Evolutionary conservation across 2,113 vertebrate species (phyloP).

Genomic region (Propithecus coquereli): DNA sequence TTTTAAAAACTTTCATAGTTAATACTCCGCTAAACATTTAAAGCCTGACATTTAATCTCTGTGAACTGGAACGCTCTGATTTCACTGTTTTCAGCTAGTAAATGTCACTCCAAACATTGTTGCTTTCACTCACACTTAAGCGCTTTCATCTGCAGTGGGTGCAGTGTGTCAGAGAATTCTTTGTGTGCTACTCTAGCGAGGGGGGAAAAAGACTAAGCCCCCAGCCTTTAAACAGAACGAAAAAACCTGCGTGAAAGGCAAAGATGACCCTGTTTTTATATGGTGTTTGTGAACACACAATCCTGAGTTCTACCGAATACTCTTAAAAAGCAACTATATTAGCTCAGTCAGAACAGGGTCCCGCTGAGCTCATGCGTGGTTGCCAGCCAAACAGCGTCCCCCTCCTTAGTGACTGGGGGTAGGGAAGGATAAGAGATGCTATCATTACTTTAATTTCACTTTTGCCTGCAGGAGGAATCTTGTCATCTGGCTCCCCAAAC

Average conservation of each 20-base stretch:
- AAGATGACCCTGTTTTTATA: slow-evolving; percentile 22
- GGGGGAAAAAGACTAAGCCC: slow-evolving; percentile 21
- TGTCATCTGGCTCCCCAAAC: slow-evolving; percentile 20
- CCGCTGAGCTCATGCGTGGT: neutral
- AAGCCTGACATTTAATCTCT: slow-evolving; percentile 79
- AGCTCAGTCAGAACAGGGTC: neutral
- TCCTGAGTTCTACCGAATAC: slow-evolving; percentile 7
- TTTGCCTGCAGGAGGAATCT: neutral
- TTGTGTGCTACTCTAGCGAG: slow-evolving; percentile 29
- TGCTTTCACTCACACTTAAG: slow-evolving; percentile 77
- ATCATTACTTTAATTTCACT: neutral
- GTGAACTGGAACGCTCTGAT: slow-evolving; percentile 59
- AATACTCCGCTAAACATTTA: slow-evolving; percentile 53
- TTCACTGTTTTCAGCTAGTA: slow-evolving; percentile 75
- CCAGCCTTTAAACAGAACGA: neutral
- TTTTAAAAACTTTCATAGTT: slow-evolving; percentile 51
- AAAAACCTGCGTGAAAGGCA: slow-evolving; percentile 39
- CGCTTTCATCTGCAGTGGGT: slow-evolving; percentile 75
- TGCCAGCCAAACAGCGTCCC: neutral
- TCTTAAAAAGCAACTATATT: neutral
- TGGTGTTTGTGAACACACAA: slow-evolving; percentile 36
- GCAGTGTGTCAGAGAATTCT: slow-evolving; percentile 73
- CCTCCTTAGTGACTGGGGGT: neutral
- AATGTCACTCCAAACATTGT: slow-evolving; percentile 81
- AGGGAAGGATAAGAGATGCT: neutral